Conservation (phyloP, 2,113 vertebrate species). For the Bothrops jararaca region DNA sequence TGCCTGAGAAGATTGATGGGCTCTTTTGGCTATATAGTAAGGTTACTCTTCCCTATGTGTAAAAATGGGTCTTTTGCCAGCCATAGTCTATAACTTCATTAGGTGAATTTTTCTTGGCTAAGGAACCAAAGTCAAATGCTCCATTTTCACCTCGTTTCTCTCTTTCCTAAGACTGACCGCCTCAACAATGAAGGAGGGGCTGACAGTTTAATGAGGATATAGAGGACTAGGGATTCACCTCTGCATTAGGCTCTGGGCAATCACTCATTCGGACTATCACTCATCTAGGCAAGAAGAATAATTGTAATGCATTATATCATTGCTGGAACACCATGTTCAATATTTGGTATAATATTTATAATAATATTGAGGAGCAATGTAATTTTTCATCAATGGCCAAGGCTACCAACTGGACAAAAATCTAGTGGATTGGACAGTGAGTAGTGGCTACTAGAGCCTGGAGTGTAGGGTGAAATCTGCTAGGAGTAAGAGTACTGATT, state of each 20-base stretch:
- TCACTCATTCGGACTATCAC: too few relatives aligned
- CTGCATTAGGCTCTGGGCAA: slow-evolving; percentile 3
- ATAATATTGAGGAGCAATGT: not conserved
- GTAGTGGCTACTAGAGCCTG: not conserved
- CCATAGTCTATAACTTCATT: slow-evolving; percentile 40
- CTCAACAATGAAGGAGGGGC: not conserved
- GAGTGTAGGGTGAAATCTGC: not conserved
- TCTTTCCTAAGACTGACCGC: not conserved
- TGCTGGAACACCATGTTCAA: not conserved
- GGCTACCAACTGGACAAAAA: not conserved
- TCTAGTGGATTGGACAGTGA: not conserved
- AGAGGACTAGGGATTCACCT: not conserved
- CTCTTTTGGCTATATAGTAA: not conserved
- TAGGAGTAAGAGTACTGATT: not conserved
- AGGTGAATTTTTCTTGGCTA: slow-evolving; percentile 49
- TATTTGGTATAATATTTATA: not conserved
- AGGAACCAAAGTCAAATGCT: slow-evolving; percentile 9
- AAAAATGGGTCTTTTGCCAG: slow-evolving; percentile 41
- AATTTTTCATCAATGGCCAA: not conserved
- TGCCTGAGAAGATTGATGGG: slow-evolving; percentile 37
- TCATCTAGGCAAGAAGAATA: slow-evolving; percentile 1
- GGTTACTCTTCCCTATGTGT: slow-evolving; percentile 13
- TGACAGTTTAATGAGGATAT: not conserved
- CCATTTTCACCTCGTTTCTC: not conserved
- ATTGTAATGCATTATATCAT: not conserved